These are phyloP conservation scores for Acyrthosiphon pisum DNA, from an alignment of 1,140 invertebrate species.

Conservation along the genomic window DNA sequence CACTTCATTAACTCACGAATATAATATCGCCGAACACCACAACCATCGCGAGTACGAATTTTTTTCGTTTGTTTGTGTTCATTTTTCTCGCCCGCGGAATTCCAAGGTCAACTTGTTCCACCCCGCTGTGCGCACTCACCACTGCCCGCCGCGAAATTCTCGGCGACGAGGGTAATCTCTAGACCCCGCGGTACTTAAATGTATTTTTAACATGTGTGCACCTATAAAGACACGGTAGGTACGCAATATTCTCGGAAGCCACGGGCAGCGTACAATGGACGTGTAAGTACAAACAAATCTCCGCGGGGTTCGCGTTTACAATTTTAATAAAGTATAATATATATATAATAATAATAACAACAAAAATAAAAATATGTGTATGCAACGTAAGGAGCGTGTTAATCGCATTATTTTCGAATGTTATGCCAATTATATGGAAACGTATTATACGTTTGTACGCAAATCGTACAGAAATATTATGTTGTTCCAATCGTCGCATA, in stretches of 20 bases:
- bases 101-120: constrained; percentile 37
- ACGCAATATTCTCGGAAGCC: constrained; percentile 6
- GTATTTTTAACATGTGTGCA: background rate
- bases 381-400: background rate
- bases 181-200: background rate
- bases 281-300: background rate
- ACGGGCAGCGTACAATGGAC: background rate
- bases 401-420: background rate
- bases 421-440: background rate
- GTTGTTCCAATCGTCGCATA: background rate
- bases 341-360: background rate
- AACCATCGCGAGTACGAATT: background rate
- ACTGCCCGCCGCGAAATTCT: background rate
- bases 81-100: background rate
- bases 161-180: background rate
- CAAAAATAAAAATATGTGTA: background rate
- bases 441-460: background rate
- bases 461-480: background rate
- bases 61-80: background rate
- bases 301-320: background rate
- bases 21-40: too few relatives aligned
- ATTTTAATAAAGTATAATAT: too few relatives aligned
- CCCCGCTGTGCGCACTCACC: background rate
- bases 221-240: background rate
- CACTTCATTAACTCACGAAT: too few relatives aligned